Percentiles rank a stretch among this genome's conserved stretches.
Evolutionary conservation across 2,113 vertebrate species (phyloP).

Genomic region (Passer domesticus): DNA sequence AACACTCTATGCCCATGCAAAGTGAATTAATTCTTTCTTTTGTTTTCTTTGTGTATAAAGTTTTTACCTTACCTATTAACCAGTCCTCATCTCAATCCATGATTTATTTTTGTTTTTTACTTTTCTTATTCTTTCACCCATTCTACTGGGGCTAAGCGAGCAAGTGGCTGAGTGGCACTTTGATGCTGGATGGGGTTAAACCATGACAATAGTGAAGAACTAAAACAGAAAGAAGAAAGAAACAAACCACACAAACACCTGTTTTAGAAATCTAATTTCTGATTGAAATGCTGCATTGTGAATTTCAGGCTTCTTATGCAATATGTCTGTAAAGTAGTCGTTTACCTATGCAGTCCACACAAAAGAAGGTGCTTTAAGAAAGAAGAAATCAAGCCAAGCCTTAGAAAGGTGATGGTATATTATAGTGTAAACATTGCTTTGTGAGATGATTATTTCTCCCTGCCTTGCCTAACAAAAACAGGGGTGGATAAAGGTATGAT

Average conservation of each 20-base stretch:
- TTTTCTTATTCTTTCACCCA: neutral
- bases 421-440: neutral
- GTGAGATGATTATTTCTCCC: neutral
- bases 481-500: neutral
- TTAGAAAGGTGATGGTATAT: neutral
- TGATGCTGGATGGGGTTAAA: neutral
- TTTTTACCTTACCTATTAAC: neutral
- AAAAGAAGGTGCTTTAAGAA: neutral
- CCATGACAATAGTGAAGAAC: neutral
- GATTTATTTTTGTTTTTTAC: neutral
- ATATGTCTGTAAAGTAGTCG: neutral
- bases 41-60: fast-evolving
- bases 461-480: neutral
- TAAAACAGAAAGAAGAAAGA: neutral
- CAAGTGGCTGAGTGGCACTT: fast-evolving
- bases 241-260: neutral
- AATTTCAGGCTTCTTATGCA: neutral
- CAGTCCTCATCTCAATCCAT: neutral
- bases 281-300: neutral
- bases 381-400: neutral
- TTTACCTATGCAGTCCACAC: neutral
- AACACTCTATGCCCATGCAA: neutral
- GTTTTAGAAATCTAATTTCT: neutral
- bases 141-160: fast-evolving
- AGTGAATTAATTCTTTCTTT: neutral